These are phyloP conservation scores for Acridotheres tristis DNA, from an alignment of 2,797 vertebrate species.

Conservation along the genomic window DNA sequence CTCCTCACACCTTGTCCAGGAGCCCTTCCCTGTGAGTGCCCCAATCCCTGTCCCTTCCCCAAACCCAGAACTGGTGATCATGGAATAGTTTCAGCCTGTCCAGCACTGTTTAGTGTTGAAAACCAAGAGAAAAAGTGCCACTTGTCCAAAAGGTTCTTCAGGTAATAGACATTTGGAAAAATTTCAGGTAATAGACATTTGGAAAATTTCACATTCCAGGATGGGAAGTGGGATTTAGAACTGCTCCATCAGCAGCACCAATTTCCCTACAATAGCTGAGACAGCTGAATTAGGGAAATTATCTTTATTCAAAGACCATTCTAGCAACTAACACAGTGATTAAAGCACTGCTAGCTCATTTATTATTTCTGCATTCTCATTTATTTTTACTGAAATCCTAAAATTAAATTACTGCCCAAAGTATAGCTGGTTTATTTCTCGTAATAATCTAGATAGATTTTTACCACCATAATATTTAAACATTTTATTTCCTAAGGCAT, in stretches of 20 bases:
- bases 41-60: neutral
- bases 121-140: neutral
- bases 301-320: conserved; percentile 46
- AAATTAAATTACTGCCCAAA: conserved; percentile 45
- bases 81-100: neutral
- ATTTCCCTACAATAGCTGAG: conserved; percentile 21
- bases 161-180: neutral
- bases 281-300: conserved; percentile 39
- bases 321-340: conserved; percentile 20
- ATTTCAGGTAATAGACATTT: neutral
- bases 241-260: neutral
- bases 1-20: neutral
- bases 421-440: conserved; percentile 60
- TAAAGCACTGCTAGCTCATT: conserved; percentile 36
- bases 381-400: conserved; percentile 57
- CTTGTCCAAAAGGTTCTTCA: neutral
- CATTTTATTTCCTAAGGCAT: conserved; percentile 54
- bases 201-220: neutral
- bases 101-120: neutral
- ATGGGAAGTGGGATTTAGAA: neutral
- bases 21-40: neutral
- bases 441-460: conserved; percentile 66
- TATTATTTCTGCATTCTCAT: conserved; percentile 49
- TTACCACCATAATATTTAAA: conserved; percentile 59
- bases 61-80: neutral